Evolutionary conservation across 2,888 invertebrate genomes (phyloP), one percentile per base, ranked within the genome.

Genomic region (Listrodromus nycthemerus): DNA sequence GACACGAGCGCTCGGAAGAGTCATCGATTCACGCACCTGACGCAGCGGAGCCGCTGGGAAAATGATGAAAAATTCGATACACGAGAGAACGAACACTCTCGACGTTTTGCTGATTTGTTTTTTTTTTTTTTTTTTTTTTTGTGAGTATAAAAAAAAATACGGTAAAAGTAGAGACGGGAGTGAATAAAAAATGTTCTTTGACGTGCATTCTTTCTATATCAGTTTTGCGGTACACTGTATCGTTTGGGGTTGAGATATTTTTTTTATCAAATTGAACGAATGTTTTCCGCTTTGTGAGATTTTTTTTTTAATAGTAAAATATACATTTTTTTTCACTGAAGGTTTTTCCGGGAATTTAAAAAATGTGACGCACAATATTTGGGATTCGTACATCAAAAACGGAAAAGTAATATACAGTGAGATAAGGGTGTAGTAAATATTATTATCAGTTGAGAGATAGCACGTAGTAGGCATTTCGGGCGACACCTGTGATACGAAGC

Each of bases 61-160:
- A 63, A 74, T 74, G 24, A 74, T 16, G 37, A 37, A 74, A 74
- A 74, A 63, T 13, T 24, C 73, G 16, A 63, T 74, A 30, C 24
- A n/a, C 21, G 45, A 45, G 61, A 16, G 48, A 74, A 13, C 45
- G 8, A 48, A 24, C 45, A 27, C 24, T 45, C 45, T 58, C 27
- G 24, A 10, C 24, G 24, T 58, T 58, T 58, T 13, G 52, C 52
- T 52, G 21, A 52, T 58, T 58, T 58, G 58, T 58, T 58, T 58
- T 16, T n/a, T n/a, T n/a, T n/a, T n/a, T n/a, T n/a, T 58, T 58
- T 58, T 27, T 58, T 58, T 58, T 16, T 24, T 21, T 27, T 27
- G 13, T 27, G 58, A 24, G 27, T 27, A 16, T 8, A 19, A 16
- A 58, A 58, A 30, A 30, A 58, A 27, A 27, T 24, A 30, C n/a